Evolutionary conservation across 2,797 vertebrate species (phyloP).

Genomic region (Muraenolepis orangiensis): DNA sequence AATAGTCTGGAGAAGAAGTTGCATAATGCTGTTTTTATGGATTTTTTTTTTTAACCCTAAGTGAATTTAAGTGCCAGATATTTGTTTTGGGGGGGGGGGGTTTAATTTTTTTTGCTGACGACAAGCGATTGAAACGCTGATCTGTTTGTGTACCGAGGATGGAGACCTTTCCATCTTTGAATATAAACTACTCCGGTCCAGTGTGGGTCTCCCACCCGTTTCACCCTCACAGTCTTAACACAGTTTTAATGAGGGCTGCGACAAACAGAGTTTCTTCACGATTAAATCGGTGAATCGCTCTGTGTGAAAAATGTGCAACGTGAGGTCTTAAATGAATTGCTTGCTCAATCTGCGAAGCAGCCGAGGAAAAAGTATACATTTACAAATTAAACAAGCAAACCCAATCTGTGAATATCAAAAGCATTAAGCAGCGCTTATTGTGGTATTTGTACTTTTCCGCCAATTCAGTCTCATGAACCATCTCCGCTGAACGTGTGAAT

Average conservation of each 20-base stretch:
- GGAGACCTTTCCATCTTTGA: not conserved
- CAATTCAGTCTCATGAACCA: no score
- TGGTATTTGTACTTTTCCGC: no score
- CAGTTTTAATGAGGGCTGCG: no score
- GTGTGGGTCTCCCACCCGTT: no score
- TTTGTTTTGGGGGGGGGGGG: no score
- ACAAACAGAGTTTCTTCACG: no score
- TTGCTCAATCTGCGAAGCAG: not conserved
- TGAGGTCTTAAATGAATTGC: not conserved
- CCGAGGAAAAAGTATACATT: not conserved
- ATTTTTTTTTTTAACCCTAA: not conserved
- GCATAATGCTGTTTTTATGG: not conserved
- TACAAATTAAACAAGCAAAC: no score
- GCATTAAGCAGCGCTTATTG: no score
- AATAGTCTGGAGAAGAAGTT: not conserved
- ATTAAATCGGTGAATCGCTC: not conserved
- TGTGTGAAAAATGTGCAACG: not conserved
- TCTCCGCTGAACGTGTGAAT: no score
- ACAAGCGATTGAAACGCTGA: not conserved
- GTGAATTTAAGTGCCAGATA: not conserved
- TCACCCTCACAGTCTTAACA: no score
- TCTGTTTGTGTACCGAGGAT: not conserved
- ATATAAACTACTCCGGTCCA: not conserved
- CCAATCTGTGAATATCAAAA: not conserved
- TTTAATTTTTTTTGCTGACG: not conserved